Percentiles rank a stretch among this genome's conserved stretches.
These are phyloP conservation scores for Penaeus chinensis DNA, from an alignment of 1,140 invertebrate species.

Conservation along the genomic window DNA sequence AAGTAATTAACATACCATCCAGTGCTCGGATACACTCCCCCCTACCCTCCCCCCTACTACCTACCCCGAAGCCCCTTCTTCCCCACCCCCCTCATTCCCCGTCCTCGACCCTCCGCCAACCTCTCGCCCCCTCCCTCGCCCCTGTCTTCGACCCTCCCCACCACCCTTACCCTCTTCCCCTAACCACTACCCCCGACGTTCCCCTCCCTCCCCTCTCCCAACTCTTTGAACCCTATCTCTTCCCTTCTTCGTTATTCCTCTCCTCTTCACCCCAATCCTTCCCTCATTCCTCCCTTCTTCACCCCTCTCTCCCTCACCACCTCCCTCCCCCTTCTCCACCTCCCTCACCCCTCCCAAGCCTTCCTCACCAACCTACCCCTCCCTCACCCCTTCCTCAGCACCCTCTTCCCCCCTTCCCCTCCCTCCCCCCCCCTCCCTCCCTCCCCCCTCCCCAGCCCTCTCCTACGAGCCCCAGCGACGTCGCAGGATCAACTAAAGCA, in stretches of 20 bases:
- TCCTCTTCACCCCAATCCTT: not conserved
- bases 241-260: not conserved
- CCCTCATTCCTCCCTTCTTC: not conserved
- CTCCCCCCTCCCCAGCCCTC: not conserved
- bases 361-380: not conserved
- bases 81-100: not conserved
- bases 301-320: not conserved
- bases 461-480: not conserved
- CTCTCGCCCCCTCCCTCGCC: not conserved
- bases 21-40: no score
- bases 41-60: no score
- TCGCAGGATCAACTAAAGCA: no score
- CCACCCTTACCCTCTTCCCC: not conserved
- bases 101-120: not conserved
- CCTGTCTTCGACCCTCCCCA: not conserved
- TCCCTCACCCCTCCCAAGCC: not conserved
- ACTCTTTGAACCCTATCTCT: not conserved
- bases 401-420: not conserved
- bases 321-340: not conserved
- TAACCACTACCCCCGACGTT: conserved; percentile 4
- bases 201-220: not conserved
- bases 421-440: not conserved
- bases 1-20: no score
- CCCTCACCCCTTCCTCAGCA: not conserved
- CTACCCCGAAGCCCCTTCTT: no score